Conservation (phyloP, 2,797 vertebrate genomes). For the Urocyon cinereoargenteus region DNA sequence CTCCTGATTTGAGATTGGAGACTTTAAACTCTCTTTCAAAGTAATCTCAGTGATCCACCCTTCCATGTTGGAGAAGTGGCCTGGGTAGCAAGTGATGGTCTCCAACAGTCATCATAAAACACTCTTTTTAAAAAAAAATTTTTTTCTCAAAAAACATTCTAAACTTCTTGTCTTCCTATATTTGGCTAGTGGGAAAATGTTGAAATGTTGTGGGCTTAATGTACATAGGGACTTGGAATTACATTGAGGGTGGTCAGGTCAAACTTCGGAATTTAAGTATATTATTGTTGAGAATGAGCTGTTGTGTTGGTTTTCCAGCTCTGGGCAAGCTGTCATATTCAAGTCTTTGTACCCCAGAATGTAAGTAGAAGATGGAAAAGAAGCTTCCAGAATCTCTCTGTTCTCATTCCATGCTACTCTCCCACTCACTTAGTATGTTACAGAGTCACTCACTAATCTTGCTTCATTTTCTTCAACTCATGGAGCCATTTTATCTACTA, state of each 20-base stretch:
- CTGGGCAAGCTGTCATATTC: not conserved
- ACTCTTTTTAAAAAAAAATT: accelerated
- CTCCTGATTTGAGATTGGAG: not conserved
- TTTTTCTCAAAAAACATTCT: not conserved
- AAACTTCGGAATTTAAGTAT: not conserved
- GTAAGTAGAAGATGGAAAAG: not conserved
- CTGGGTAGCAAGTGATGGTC: not conserved
- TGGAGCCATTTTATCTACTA: not conserved
- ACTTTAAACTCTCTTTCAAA: not conserved
- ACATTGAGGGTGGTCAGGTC: not conserved
- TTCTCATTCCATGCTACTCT: not conserved
- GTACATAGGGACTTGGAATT: not conserved
- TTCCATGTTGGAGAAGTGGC: not conserved
- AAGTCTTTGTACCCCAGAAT: not conserved
- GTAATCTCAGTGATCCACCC: not conserved
- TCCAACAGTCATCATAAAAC: not conserved
- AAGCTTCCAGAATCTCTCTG: conserved; percentile 27
- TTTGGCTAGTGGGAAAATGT: not conserved
- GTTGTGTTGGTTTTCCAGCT: not conserved
- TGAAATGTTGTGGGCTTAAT: not conserved
- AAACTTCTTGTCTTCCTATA: not conserved
- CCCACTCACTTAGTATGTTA: not conserved
- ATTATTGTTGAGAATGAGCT: not conserved
- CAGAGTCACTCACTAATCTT: not conserved
- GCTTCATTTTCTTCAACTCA: not conserved